Base-by-base conservation (phyloP, 1,140 invertebrate genomes). In the Heliconius himera region DNA sequence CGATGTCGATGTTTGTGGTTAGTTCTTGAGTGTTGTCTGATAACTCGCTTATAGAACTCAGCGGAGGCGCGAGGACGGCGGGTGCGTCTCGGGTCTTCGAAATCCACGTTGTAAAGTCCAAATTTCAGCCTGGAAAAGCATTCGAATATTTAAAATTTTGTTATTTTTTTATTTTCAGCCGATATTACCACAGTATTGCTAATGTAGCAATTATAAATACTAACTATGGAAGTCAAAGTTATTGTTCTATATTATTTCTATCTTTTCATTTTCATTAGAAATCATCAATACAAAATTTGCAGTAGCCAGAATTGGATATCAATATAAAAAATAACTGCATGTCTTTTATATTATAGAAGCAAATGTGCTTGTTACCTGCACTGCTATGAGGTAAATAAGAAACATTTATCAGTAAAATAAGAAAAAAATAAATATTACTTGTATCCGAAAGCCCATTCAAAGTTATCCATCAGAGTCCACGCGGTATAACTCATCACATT, bases 401-500 rank as follows among this genome's bases (percentile, higher is more conserved):
- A 60, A 60, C 4, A 60, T 0, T 16, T 26, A n/a, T n/a, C 66
- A 51, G 18, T 1, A 51, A 51, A 8, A 16, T 8, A 51, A 51
- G 49, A 51, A 51, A 18, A 51, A 51, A 20, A 6, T 18, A 51
- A 46, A 70, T 95, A 94, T 74, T 82, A 88, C 85, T 13, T 66
- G 54, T 85, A 86, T 41, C 87, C 85, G n/a, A 84, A 94, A 70
- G 93, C 92, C 96, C 96, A 97, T 91, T 97, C 97, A 84, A 96
- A 97, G 84, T 97, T 97, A 83, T 97, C 97, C 93, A 97, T 95
- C 18, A 97, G 84, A 38, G 96, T 96, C 97, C 97, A 97, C 20
- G 95, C 95, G 41, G 96, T 96, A 81, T 97, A 97, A 0, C 95
- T 96, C 26, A 76, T 77, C 8, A 89, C 82, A 36, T 85, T 84